These are phyloP conservation scores for Zelleria hepariella DNA, from an alignment of 2,888 invertebrate genomes.

Conservation along the genomic window DNA sequence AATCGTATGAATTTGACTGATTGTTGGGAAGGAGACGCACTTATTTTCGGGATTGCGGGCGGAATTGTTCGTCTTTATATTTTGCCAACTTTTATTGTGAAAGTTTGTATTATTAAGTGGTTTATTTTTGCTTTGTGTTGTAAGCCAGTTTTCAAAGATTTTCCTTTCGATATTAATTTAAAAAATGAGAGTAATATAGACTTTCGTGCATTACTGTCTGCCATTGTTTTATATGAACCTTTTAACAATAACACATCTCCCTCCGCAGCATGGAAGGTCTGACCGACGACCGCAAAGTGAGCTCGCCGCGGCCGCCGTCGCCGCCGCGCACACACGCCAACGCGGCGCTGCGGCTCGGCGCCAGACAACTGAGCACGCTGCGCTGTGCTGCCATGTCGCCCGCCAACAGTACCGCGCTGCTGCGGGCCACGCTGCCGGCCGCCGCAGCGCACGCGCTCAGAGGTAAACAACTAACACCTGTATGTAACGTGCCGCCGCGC, in stretches of 20 bases:
- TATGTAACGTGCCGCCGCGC: slow-evolving; percentile 12
- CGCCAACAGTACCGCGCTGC: slow-evolving; percentile 79
- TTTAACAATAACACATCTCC: no score
- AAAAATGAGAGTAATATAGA: neutral
- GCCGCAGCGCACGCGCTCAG: slow-evolving; percentile 75
- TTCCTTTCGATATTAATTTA: no score
- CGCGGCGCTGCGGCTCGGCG: slow-evolving; percentile 43
- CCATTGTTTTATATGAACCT: neutral
- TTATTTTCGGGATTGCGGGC: no score
- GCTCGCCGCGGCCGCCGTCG: slow-evolving; percentile 21
- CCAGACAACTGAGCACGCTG: slow-evolving; percentile 80
- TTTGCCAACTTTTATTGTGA: no score
- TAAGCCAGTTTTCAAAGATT: no score
- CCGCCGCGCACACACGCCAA: slow-evolving; percentile 13
- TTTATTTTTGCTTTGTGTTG: no score
- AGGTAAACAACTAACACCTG: no score
- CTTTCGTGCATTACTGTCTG: neutral
- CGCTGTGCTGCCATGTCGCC: slow-evolving; percentile 87
- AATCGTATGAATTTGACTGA: no score
- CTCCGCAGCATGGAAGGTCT: slow-evolving; percentile 67
- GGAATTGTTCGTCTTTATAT: no score
- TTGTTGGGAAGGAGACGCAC: no score
- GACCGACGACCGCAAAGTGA: slow-evolving; percentile 79
- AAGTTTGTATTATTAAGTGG: no score
- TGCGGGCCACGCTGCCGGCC: slow-evolving; percentile 82